Evolutionary conservation across 2,113 vertebrate species (phyloP).

Genomic region (Albula glossodonta): DNA sequence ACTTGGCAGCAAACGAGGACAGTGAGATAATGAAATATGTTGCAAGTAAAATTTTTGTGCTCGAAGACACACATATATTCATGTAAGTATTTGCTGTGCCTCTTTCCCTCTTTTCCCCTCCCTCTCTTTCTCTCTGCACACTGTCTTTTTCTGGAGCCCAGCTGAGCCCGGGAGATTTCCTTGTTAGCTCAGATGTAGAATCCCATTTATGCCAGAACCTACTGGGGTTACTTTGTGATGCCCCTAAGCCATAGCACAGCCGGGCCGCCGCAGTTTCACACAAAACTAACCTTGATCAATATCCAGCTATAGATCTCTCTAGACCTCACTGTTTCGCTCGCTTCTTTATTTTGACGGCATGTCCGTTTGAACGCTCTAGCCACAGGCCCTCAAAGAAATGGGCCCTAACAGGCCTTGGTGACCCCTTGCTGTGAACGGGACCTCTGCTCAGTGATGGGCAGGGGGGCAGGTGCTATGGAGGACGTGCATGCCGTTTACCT

Average conservation of each 20-base stretch:
- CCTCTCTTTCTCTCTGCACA: slow-evolving; percentile 21
- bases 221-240: neutral
- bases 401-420: slow-evolving; percentile 8
- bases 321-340: neutral
- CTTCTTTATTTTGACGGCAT: neutral
- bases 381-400: slow-evolving; percentile 12
- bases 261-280: slow-evolving; percentile 15
- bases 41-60: neutral
- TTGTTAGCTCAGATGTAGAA: slow-evolving; percentile 39
- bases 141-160: neutral
- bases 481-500: neutral
- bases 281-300: slow-evolving; percentile 33
- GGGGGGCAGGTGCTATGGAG: neutral
- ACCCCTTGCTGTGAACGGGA: neutral
- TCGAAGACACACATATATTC: neutral
- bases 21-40: slow-evolving; percentile 16
- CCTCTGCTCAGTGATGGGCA: slow-evolving; percentile 18
- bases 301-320: slow-evolving; percentile 25
- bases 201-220: slow-evolving; percentile 12
- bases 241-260: neutral
- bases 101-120: neutral
- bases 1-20: slow-evolving; percentile 14
- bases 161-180: slow-evolving; percentile 40
- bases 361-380: slow-evolving; percentile 27
- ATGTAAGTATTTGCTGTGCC: neutral